Evolutionary conservation across 1,140 invertebrate species (phyloP), one percentile per base, ranked within the genome.

Genomic region (Scylla paramamosain): DNA sequence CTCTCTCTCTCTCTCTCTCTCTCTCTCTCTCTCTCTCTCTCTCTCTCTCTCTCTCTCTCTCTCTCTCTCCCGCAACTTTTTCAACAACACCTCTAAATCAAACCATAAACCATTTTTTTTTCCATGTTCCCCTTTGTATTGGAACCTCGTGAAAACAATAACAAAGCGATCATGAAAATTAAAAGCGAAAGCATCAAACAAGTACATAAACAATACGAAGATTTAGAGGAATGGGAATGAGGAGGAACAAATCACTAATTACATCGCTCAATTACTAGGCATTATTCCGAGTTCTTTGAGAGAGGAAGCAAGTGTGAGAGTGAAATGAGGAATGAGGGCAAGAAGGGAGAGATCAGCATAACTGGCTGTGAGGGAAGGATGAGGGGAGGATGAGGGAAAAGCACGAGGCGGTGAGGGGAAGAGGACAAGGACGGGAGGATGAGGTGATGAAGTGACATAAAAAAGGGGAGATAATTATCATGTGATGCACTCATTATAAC

Each of bases 21-120:
- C 77, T 82, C 77, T 82, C 77, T 82, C 77, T 82, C 77, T 86
- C 83, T 86, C 83, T 86, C 83, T 86, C 83, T 86, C 83, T 86
- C 83, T 86, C 83, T 86, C 83, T 86, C 83, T 86, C 83, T 86
- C 83, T 86, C 83, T 86, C 83, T 86, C 83, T 86, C 83, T 86
- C 83, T 86, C 83, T 86, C 83, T 86, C 83, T 86, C 83, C 77
- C 28, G 1, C 28, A 82, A 25, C 20, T 82, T 25, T 25, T 82
- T 82, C 28, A 39, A 39, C 39, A 39, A 39, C 39, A 39, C 39
- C 39, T 6, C 39, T 39, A 39, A 39, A 39, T 39, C 39, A 39
- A 39, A 39, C 39, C 39, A 39, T 39, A 39, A 39, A 39, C 28
- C 28, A 82, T 2, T 3, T 82, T 82, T 20, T 20, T 82, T 20